Evolutionary conservation across 2,113 vertebrate species (phyloP).

Genomic region (Ascaphus truei): DNA sequence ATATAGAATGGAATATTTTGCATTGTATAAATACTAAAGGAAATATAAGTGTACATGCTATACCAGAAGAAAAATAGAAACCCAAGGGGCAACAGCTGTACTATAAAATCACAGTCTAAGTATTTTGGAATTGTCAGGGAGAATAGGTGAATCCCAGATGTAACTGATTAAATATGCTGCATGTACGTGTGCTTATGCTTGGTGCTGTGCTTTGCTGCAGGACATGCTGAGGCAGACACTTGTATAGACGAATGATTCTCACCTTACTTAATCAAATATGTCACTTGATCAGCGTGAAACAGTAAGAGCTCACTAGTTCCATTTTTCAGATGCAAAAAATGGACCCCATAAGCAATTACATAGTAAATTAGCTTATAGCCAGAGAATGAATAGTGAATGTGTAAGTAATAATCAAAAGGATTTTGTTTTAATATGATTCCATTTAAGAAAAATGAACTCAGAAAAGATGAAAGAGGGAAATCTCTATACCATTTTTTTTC

Average conservation of each 20-base stretch:
- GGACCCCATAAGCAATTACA: constrained; percentile 42
- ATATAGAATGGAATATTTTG: not conserved
- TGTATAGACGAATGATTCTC: constrained; percentile 39
- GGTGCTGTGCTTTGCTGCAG: constrained; percentile 40
- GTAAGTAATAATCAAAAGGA: constrained; percentile 10
- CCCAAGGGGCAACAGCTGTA: not conserved
- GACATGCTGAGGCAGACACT: constrained; percentile 44
- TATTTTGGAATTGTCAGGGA: not conserved
- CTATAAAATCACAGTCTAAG: not conserved
- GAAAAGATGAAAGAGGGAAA: no score
- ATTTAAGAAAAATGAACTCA: not conserved
- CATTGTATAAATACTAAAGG: not conserved
- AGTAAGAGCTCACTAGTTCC: constrained; percentile 39
- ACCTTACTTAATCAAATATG: constrained; percentile 46
- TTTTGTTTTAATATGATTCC: not conserved
- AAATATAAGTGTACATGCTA: not conserved
- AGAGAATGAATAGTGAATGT: not conserved
- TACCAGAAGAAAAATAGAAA: not conserved
- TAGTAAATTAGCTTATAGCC: constrained; percentile 41
- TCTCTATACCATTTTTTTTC: not conserved
- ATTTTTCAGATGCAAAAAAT: constrained; percentile 45
- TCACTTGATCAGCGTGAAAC: constrained; percentile 50
- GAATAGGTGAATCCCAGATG: constrained; percentile 23
- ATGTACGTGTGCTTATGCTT: constrained; percentile 30
- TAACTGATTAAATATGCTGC: constrained; percentile 28